phyloP scores from a whole-genome alignment of 2,797 vertebrate species.

The Onychomys leucogaster region DNA sequence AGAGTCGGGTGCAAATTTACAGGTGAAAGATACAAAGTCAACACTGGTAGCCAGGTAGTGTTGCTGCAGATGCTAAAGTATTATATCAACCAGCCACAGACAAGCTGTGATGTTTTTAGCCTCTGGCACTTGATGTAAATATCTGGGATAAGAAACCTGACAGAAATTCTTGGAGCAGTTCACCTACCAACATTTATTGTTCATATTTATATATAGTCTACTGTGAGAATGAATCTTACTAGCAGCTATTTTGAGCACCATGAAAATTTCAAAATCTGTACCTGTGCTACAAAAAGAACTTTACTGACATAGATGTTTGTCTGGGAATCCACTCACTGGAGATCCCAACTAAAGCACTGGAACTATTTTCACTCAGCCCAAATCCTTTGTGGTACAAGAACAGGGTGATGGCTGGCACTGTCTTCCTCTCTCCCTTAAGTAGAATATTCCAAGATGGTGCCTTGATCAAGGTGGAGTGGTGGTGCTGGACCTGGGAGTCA shows the following conservation, averaged over 20 bases:
- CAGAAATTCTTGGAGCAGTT: neutral
- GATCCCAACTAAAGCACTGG: slow-evolving; percentile 8
- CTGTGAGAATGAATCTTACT: slow-evolving; percentile 32
- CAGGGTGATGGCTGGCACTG: neutral
- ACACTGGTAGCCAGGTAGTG: neutral
- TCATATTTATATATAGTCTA: slow-evolving; percentile 45
- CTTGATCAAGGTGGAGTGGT: neutral
- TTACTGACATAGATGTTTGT: neutral
- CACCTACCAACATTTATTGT: slow-evolving; percentile 7
- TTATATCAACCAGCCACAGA: neutral
- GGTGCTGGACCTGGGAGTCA: neutral
- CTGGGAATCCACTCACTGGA: neutral
- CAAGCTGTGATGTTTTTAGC: neutral
- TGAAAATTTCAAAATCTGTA: slow-evolving; percentile 8
- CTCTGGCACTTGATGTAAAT: neutral
- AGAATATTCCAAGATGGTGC: neutral
- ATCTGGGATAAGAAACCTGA: slow-evolving; percentile 25
- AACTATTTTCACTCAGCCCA: slow-evolving; percentile 19
- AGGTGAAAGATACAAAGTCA: slow-evolving; percentile 39
- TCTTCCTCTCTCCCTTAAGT: neutral
- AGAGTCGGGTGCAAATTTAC: neutral
- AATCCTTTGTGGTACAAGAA: neutral
- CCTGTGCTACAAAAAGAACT: neutral
- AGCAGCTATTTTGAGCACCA: slow-evolving; percentile 44
- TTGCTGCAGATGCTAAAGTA: neutral